Evolutionary conservation across 1,140 invertebrate genomes (phyloP).

Genomic region (Drosophila dunni): DNA sequence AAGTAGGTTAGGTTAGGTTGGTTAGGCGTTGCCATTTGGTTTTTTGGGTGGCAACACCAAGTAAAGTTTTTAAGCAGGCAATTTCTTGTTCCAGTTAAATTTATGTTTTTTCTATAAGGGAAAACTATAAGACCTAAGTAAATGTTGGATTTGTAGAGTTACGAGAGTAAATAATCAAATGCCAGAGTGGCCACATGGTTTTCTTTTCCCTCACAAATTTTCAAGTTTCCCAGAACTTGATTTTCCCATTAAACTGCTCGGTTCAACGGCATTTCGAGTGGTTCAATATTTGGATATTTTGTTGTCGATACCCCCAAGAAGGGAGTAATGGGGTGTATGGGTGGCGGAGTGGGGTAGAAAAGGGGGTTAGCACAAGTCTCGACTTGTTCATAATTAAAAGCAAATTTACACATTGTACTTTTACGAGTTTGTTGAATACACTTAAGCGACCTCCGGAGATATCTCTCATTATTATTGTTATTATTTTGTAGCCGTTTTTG

Average conservation of each 20-base stretch:
- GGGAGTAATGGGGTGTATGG: too few relatives aligned
- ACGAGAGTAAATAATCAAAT: too few relatives aligned
- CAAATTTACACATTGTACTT: constrained; percentile 49
- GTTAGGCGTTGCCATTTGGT: too few relatives aligned
- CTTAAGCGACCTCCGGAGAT: constrained; percentile 16
- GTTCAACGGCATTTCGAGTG: constrained; percentile 11
- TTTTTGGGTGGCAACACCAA: too few relatives aligned
- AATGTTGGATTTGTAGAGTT: too few relatives aligned
- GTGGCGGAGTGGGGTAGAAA: too few relatives aligned
- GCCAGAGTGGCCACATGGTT: too few relatives aligned
- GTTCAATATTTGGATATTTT: neutral
- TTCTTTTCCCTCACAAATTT: neutral
- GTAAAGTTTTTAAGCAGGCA: too few relatives aligned
- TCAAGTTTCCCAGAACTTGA: neutral
- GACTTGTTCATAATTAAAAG: constrained; percentile 42
- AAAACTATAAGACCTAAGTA: too few relatives aligned
- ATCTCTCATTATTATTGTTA: constrained; percentile 22
- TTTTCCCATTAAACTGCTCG: constrained; percentile 6
- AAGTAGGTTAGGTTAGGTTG: too few relatives aligned
- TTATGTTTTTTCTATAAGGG: too few relatives aligned
- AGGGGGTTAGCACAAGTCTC: neutral
- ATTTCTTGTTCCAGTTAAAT: too few relatives aligned
- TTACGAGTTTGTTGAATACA: constrained; percentile 32
- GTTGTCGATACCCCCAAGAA: neutral
- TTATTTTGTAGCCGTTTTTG: constrained; percentile 4